A percentile compares a stretch with the other conserved stretches of the same genome.
phyloP scores from a whole-genome alignment of 2,797 vertebrate genomes.

The Sylvilagus floridanus region DNA sequence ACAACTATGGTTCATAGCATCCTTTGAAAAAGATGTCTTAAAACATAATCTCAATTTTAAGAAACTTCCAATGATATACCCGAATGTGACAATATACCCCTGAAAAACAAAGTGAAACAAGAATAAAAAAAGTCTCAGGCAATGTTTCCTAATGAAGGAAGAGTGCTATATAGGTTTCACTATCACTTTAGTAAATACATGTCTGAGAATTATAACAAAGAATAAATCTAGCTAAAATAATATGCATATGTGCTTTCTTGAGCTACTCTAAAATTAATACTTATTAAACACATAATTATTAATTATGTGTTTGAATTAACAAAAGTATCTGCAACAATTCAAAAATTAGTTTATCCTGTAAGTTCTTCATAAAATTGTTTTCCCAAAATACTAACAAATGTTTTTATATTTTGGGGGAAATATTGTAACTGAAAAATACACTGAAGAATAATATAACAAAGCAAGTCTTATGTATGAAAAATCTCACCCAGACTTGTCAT shows the following conservation, averaged over 20 bases:
- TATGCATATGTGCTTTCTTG: not conserved
- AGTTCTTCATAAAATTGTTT: not conserved
- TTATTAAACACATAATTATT: not conserved
- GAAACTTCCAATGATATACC: not conserved
- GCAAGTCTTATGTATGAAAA: not conserved
- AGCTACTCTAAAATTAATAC: not conserved
- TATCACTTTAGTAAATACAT: not conserved
- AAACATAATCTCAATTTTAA: not conserved
- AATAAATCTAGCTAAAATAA: not conserved
- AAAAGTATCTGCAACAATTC: slow-evolving; percentile 30
- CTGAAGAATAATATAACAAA: not conserved
- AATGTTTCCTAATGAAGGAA: not conserved
- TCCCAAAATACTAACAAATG: not conserved
- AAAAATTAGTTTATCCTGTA: not conserved
- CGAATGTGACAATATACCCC: not conserved
- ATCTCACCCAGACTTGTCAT: not conserved
- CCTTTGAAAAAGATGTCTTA: not conserved
- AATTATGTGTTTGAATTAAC: too few relatives aligned
- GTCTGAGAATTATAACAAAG: slow-evolving; percentile 11
- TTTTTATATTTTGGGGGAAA: not conserved
- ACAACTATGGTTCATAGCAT: not conserved
- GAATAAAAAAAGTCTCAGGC: not conserved
- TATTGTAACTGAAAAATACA: not conserved
- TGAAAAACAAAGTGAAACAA: not conserved
- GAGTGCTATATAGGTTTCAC: not conserved